Base-by-base conservation (phyloP, 1,140 invertebrate genomes). In the Meloidogyne floridensis region DNA sequence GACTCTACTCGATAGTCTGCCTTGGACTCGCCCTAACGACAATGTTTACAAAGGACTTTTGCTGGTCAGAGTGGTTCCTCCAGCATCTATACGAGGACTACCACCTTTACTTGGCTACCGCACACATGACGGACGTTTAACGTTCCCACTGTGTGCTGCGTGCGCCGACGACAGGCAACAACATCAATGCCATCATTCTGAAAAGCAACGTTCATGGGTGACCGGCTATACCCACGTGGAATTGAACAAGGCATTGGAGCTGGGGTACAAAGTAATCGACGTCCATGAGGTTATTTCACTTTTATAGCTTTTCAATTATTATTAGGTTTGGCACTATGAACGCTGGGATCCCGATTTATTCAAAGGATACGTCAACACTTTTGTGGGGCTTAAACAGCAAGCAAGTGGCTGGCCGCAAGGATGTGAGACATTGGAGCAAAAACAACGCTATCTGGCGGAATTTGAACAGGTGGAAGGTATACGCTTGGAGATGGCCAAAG, bases 51-150 rank as follows among this genome's bases (percentile, higher is more conserved):
- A 9, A 51, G 73, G 73, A 4, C 73, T 75, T 4, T 75, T 75
- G 73, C 9, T 75, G 5, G 73, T 75, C 42, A 5, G 73, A 18
- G 73, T 75, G 4, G 4, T 75, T 42, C 32, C 73, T 6, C 73
- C 73, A 15, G 15, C 18, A 42, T 47, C 43, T 47, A 47, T 47
- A 7, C 15, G 5, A n/a, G 15, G 42, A 15, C 73, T 42, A 8
- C 42, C 53, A 43, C 73, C 73, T 3, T 51, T 75, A 15, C 42
- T 75, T 15, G 15, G 15, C 15, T 42, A 75, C 15, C 73, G 73
- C 32, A 75, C 73, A 4, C 15, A n/a, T 15, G 73, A 75, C 73
- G 73, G 73, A 51, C 73, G 73, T 42, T 75, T 75, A 15, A 75
- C 73, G 15, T 75, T 75, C 32, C 73, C 73, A 15, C 73, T 75